Evolutionary conservation across 2,113 vertebrate genomes (phyloP), one percentile per base, ranked within the genome.

Genomic region (Oryzias woworae): DNA sequence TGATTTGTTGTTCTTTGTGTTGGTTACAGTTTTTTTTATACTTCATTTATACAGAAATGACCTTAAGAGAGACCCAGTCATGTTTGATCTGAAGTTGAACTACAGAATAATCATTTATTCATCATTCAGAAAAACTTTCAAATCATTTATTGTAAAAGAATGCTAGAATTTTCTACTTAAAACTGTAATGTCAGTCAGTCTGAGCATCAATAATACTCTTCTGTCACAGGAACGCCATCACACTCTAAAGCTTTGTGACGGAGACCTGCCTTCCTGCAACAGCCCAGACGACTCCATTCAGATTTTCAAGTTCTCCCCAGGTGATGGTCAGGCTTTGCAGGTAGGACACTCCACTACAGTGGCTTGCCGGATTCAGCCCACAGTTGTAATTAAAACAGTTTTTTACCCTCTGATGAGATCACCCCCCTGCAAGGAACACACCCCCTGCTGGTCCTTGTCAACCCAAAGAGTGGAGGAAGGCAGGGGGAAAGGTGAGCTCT

Each of bases 381-480:
- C 18, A 14, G 6, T 44, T 42, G 14, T 3, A 17, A 5, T 45
- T 13, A 14, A 47, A n/a, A 54, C 69, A 12, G 62, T 18, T 50
- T 2, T 26, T 24, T 20, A 20, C 60, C 46, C 23, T 69, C 17
- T 65, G 23, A 60, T 16, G 87, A 98, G 96, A 94, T 98, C 91
- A 96, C 84, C 52, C 92, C 95, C 4, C 90, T 90, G 26, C 94
- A 94, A 0, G 96, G 95, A 13, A 96, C 94, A 0, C 96, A 96
- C 48, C 96, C 96, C 0, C 91, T 98, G 8, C 91, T 98, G 43
- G 95, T 98, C 62, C 88, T 98, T 50, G 96, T 98, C 80, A 98
- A 98, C 74, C 96, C 94, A 47, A 98, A 96, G 83, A 98, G 96
- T 1, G 96, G 96, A 78, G 96, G 96, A 48, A 90, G 94, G 75